phyloP scores from a whole-genome alignment of 2,888 invertebrate species.

The Aphrophora alni region DNA sequence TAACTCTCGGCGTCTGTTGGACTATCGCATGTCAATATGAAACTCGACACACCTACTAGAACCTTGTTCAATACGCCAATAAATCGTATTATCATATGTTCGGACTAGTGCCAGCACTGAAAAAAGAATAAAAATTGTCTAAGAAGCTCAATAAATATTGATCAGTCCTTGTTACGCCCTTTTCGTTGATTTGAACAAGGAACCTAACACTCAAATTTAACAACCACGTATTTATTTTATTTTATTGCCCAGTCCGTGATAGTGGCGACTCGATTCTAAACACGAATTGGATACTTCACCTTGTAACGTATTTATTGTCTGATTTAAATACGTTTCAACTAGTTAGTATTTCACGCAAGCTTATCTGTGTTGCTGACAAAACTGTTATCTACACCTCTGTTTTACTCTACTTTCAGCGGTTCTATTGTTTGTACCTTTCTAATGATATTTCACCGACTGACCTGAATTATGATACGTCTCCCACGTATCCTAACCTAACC shows the following conservation, averaged over 20 bases:
- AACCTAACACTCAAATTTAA: background rate
- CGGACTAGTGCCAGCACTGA: background rate
- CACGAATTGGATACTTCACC: background rate
- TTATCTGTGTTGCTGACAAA: too few relatives aligned
- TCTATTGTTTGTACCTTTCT: too few relatives aligned
- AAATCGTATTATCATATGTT: constrained; percentile 2
- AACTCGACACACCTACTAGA: background rate
- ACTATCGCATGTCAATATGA: background rate
- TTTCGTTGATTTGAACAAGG: background rate
- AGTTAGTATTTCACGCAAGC: too few relatives aligned
- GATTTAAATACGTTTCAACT: too few relatives aligned
- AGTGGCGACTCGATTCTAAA: background rate
- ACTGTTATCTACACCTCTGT: too few relatives aligned
- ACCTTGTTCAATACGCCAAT: background rate
- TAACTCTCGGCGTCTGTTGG: background rate
- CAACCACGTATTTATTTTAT: background rate
- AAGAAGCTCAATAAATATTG: background rate
- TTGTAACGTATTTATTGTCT: background rate
- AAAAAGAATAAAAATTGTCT: background rate
- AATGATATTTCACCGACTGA: too few relatives aligned
- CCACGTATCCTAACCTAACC: too few relatives aligned
- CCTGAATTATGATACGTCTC: too few relatives aligned
- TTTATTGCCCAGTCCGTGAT: background rate
- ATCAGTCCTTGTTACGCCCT: background rate
- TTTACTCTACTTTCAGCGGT: too few relatives aligned